Conservation (phyloP, 2,888 invertebrate genomes). For the Laothoe populi region DNA sequence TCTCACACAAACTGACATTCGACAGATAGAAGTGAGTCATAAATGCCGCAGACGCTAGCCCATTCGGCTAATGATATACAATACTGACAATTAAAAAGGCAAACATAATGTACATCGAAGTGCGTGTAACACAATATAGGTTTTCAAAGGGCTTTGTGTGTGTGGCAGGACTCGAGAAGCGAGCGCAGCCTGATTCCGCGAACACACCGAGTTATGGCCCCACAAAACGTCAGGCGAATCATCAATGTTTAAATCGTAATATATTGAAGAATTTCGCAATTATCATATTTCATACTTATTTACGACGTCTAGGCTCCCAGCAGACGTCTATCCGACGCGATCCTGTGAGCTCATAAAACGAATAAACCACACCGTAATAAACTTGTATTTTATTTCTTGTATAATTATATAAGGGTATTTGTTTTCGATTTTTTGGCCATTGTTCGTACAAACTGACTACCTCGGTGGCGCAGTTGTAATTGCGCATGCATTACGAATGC, state of each 20-base stretch:
- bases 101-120: constrained; percentile 52
- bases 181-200: constrained; percentile 59
- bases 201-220: constrained; percentile 74
- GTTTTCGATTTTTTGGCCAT: constrained; percentile 51
- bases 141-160: constrained; percentile 48
- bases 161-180: constrained; percentile 1
- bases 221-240: constrained; percentile 82
- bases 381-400: constrained; percentile 72
- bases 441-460: constrained; percentile 37
- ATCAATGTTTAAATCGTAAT: constrained; percentile 84
- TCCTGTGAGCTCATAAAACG: constrained; percentile 75
- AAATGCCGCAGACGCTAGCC: constrained; percentile 31
- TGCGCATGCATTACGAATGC: too few species aligned
- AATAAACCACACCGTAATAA: constrained; percentile 72
- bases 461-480: too few species aligned
- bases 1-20: constrained; percentile 13
- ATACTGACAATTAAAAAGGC: constrained; percentile 54
- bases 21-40: constrained; percentile 6
- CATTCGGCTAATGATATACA: constrained; percentile 46
- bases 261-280: constrained; percentile 85
- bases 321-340: constrained; percentile 76
- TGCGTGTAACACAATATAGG: constrained; percentile 54
- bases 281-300: constrained; percentile 84
- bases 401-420: constrained; percentile 67
- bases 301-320: constrained; percentile 81